Conservation (phyloP, 2,113 vertebrate species). For the Aythya baeri region DNA sequence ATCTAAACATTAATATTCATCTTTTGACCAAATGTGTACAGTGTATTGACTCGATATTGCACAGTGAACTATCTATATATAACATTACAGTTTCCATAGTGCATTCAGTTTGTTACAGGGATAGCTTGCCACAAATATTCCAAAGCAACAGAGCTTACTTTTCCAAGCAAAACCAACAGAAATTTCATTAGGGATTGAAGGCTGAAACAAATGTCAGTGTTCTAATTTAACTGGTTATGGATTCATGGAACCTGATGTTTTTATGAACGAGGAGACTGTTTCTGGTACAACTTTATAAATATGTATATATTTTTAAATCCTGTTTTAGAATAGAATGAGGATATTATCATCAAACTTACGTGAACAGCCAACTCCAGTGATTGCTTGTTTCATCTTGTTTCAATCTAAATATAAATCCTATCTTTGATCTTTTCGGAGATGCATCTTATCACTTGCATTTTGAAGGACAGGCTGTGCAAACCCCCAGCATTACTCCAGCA, state of each 20-base stretch:
- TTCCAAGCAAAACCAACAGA: conserved; percentile 33
- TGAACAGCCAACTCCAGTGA: not conserved
- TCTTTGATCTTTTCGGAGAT: not conserved
- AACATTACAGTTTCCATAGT: conserved; percentile 24
- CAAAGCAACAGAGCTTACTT: conserved; percentile 34
- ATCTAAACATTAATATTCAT: conserved; percentile 37
- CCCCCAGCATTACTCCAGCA: not conserved
- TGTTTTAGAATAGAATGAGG: not conserved
- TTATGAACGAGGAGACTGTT: conserved; percentile 23
- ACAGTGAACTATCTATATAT: conserved; percentile 12
- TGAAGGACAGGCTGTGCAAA: not conserved
- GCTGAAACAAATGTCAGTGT: not conserved
- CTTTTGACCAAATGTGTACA: conserved; percentile 24
- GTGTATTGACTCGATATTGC: conserved; percentile 54
- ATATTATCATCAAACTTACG: not conserved
- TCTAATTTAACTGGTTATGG: not conserved
- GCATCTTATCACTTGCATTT: not conserved
- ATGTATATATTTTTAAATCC: not conserved
- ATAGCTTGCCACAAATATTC: conserved; percentile 47
- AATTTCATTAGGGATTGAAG: not conserved
- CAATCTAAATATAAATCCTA: not conserved
- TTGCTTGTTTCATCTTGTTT: not conserved
- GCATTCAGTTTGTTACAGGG: conserved; percentile 30
- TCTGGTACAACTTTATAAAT: not conserved
- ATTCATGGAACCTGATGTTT: conserved; percentile 19